Base-by-base conservation (phyloP, 2,797 vertebrate genomes). In the Labroides dimidiatus region DNA sequence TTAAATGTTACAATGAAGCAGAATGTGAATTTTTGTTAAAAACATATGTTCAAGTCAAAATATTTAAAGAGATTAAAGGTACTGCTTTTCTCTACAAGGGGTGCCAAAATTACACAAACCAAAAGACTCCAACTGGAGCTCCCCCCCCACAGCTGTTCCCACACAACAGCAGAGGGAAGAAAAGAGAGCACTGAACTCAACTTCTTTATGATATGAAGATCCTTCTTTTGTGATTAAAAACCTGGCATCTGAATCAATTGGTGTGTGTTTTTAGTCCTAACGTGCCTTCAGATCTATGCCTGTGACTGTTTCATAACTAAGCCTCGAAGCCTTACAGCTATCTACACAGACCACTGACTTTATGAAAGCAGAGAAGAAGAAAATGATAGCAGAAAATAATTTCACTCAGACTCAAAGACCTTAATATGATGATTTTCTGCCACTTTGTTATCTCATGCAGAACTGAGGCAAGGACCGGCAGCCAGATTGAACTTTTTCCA, bases 211-310 rank as follows among this genome's bases (percentile, higher is more conserved):
- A 9, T 62, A 76, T 54, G 50, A 69, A 72, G 64, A 77, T 74
- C 21, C 42, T 30, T n/a, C n/a, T 67, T 9, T 53, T 65, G 64
- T 44, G 39, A 68, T n/a, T 67, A 75, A 41, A 16, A 71, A 75
- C 74, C 59, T 55, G 48, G 7, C 49, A 12, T 78, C 10, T 60
- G 16, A 89, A 70, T 84, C 81, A 83, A 84, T 86, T 78, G 53
- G 48, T 39, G 64, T 63, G 79, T 24, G 16, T 61, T 80, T 86
- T 72, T 36, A 61, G 64, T 69, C 72, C 5, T 49, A 51, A 68
- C 63, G 55, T 52, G 48, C 68, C 50, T 57, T 64, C 47, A 39
- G 69, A 37, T 68, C 54, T 64, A 21, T 44, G 57, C 37, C 65
- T 64, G 62, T 39, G 54, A 52, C 60, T 17, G 61, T 47, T 56